Base-by-base conservation (phyloP, 2,113 vertebrate species). In the Ceuthmochares aereus region DNA sequence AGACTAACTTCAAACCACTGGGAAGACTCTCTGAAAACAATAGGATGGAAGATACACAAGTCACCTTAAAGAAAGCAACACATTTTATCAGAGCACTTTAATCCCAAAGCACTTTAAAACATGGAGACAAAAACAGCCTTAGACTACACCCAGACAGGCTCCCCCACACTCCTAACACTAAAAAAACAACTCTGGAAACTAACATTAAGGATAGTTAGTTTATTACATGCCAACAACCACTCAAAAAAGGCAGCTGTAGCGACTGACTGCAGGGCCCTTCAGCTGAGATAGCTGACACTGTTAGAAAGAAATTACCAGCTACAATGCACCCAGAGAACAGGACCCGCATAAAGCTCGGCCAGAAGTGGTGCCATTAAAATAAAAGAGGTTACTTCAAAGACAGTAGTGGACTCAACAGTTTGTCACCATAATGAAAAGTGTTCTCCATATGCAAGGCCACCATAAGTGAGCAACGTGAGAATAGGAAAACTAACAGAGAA, bases 351-450 rank as follows among this genome's bases (percentile, higher is more conserved):
- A 6, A 49, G 30, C 7, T 20, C 15, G 27, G 30, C 7, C 40
- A 30, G n/a, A 45, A 67, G 18, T 3, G 5, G 13, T 11, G 17
- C 40, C 45, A 7, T 26, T 32, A 67, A 66, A 78, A 52, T 7
- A 12, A 67, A 40, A 56, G 11, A 14, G 6, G 34, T 22, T 5
- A 16, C 26, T 59, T 62, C 27, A 72, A 55, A 85, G 37, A 54
- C 0, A 0, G 49, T 32, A 58, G 43, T 1, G 5, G 37, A 54
- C 34, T 64, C n/a, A 43, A 30, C 27, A 55, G 19, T 12, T 36
- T 15, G 30, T 26, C 22, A 75, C 9, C 30, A 37, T 4, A 2
- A 55, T 10, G n/a, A 40, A 54, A 54, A 36, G 6, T 0, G 2
- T 21, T 69, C 12, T 75, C 43, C 29, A 43, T 59, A 10, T 9